Evolutionary conservation across 2,113 vertebrate species (phyloP).

Genomic region (Tangachromis dhanisi): DNA sequence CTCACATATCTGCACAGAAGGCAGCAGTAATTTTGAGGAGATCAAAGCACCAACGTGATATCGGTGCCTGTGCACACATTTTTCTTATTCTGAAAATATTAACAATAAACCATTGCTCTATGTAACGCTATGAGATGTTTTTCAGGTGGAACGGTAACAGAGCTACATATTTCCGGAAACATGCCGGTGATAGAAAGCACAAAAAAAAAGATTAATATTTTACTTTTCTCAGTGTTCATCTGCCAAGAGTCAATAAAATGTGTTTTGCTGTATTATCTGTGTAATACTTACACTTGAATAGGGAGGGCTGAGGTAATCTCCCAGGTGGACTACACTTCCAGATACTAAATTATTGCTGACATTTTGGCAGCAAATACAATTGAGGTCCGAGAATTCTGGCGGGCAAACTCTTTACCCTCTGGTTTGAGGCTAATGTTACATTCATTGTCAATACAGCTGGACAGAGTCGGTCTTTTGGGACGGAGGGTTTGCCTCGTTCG

Average conservation of each 20-base stretch:
- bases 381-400: constrained; percentile 12
- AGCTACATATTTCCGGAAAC: background rate
- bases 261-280: background rate
- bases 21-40: background rate
- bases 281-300: background rate
- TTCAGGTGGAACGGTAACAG: background rate
- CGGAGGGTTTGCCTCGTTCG: background rate
- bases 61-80: background rate
- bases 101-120: background rate
- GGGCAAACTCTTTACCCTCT: background rate
- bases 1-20: background rate
- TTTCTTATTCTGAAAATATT: background rate
- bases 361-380: constrained; percentile 43
- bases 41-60: background rate
- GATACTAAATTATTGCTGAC: constrained; percentile 55
- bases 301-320: background rate
- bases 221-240: background rate
- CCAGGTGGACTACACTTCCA: constrained; percentile 27
- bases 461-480: constrained; percentile 38
- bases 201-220: background rate
- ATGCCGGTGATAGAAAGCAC: background rate
- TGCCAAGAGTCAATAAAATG: background rate
- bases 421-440: constrained; percentile 36
- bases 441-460: constrained; percentile 48
- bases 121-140: background rate